A percentile compares a stretch with the other conserved stretches of the same genome.
phyloP scores from a whole-genome alignment of 2,888 invertebrate genomes.

The Eilema sororculum region DNA sequence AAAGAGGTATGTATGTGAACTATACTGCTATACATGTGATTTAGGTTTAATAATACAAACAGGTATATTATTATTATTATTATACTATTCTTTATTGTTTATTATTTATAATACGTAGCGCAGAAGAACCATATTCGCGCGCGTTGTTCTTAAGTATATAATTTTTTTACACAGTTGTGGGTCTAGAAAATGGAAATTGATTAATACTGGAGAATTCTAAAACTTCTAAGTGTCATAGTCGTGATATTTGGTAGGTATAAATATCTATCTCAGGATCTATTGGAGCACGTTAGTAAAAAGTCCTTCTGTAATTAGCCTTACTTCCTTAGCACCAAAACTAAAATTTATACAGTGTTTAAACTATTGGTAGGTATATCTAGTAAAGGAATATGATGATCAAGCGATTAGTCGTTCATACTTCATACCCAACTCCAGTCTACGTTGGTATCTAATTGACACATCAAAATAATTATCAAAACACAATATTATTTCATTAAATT shows the following conservation, averaged over 20 bases:
- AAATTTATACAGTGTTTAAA: background rate
- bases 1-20: background rate
- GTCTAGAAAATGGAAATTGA: no score
- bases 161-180: no score
- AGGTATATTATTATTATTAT: no score
- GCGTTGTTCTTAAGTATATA: no score
- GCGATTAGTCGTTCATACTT: conserved; percentile 42
- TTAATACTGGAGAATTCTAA: no score
- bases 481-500: conserved; percentile 24
- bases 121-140: no score
- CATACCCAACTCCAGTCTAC: conserved; percentile 30
- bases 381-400: conserved; percentile 81
- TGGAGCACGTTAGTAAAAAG: background rate
- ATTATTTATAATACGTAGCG: no score
- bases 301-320: background rate
- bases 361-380: conserved; percentile 68
- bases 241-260: no score
- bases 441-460: conserved; percentile 2
- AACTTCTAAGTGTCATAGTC: no score
- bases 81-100: no score
- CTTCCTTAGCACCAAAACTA: background rate
- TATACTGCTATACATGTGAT: background rate
- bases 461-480: conserved; percentile 9
- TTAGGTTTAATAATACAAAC: no score
- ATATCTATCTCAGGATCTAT: background rate